Base-by-base conservation (phyloP, 2,113 vertebrate species). In the Semnornis frantzii region DNA sequence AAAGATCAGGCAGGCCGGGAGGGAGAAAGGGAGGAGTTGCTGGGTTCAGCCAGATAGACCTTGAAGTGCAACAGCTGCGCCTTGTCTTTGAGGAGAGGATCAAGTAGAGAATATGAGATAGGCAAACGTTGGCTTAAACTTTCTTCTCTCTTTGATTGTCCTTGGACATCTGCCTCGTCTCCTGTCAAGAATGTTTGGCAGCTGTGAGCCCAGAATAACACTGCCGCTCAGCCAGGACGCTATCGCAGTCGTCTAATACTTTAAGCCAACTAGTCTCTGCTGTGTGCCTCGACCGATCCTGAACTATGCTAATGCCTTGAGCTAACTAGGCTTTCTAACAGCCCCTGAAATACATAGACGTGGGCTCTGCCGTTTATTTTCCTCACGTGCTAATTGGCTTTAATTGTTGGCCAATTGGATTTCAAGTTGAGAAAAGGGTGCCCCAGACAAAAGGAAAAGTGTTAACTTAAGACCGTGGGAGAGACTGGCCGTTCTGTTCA, bases 161-260 rank as follows among this genome's bases (percentile, higher is more conserved):
- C 98, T 99, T 99, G 98, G 99, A 99, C 99, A 99, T 99, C 98
- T 99, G 99, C 98, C 98, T 98, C 98, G 98, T 98, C 98, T 98
- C 98, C 98, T 98, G 98, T 98, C 98, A 99, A 98, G 99, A 99
- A 99, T 99, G 98, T 98, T 98, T 98, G 98, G 98, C 99, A 99
- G 98, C 98, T 99, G 99, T 98, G 98, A 98, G 98, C 98, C 98
- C 98, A 98, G 97, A 99, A 99, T 98, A 98, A 98, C 99, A 98
- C 97, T 94, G 97, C 97, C 63, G 96, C 98, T 98, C 98, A 97
- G 97, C 95, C 98, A 96, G 97, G 98, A 97, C 95, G 96, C 97
- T 98, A 96, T 98, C 98, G 96, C 93, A 85, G 97, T 97, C 97
- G 84, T 97, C 98, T 99, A 99, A 99, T 99, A 98, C 99, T 98